Conservation (phyloP, 1,140 invertebrate species). For the Drosophila navojoa region DNA sequence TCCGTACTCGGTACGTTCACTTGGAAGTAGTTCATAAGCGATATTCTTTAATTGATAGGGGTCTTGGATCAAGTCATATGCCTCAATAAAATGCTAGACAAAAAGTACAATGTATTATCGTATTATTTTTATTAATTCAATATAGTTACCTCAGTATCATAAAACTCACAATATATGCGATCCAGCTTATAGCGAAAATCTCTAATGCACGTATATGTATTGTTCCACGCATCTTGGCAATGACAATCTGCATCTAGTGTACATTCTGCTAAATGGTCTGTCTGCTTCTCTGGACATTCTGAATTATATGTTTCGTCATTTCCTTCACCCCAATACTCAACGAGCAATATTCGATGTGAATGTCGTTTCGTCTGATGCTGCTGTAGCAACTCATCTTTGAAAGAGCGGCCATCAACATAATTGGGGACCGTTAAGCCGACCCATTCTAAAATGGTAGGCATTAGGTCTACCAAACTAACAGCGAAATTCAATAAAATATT, state of each 20-base stretch:
- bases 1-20: slow-evolving; percentile 68
- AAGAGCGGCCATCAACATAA: slow-evolving; percentile 87
- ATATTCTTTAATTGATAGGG: slow-evolving; percentile 89
- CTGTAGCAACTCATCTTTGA: slow-evolving; percentile 79
- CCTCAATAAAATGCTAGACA: slow-evolving; percentile 88
- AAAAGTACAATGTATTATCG: slow-evolving; percentile 36
- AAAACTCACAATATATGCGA: slow-evolving; percentile 91
- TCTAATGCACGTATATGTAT: slow-evolving; percentile 92
- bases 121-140: not conserved
- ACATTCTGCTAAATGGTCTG: slow-evolving; percentile 87
- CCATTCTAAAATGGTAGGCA: slow-evolving; percentile 91
- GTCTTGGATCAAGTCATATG: slow-evolving; percentile 88
- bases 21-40: slow-evolving; percentile 84
- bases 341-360: slow-evolving; percentile 86
- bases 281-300: slow-evolving; percentile 85
- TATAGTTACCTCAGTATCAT: slow-evolving; percentile 87
- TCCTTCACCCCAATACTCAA: slow-evolving; percentile 92
- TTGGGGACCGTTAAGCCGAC: slow-evolving; percentile 82
- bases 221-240: slow-evolving; percentile 92
- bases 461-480: slow-evolving; percentile 91
- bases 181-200: slow-evolving; percentile 85
- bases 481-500: slow-evolving; percentile 85
- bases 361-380: slow-evolving; percentile 7
- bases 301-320: slow-evolving; percentile 84
- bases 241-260: slow-evolving; percentile 88